Percentiles rank a stretch among this genome's conserved stretches.
Conservation (phyloP, 2,797 vertebrate genomes). For the Eulemur albifrons region DNA sequence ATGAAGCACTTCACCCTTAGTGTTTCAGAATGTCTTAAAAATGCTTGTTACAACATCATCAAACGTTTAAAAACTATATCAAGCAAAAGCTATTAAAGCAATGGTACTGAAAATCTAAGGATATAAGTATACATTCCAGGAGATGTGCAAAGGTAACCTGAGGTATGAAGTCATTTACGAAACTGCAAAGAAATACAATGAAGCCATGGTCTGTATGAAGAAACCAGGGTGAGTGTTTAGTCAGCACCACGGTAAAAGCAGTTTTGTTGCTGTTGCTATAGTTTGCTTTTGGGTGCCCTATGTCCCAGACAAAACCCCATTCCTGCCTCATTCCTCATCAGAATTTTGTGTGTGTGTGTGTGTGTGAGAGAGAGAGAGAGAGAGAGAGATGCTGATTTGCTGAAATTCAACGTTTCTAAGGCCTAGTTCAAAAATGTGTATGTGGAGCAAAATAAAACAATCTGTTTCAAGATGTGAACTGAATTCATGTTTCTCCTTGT, state of each 20-base stretch:
- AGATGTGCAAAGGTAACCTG: not conserved
- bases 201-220: fast-evolving
- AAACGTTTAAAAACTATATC: not conserved
- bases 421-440: not conserved
- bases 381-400: not conserved
- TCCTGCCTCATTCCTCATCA: not conserved
- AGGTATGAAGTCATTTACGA: not conserved
- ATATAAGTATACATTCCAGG: not conserved
- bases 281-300: not conserved
- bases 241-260: not conserved
- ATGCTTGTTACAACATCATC: not conserved
- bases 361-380: not conserved
- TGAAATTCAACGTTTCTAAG: not conserved
- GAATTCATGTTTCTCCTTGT: not conserved
- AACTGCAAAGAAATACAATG: not conserved
- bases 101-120: not conserved
- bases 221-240: not conserved
- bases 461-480: not conserved
- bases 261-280: not conserved
- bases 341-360: not conserved
- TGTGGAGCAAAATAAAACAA: not conserved
- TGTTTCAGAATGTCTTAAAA: not conserved
- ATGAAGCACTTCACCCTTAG: not conserved
- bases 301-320: not conserved
- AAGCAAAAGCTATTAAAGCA: not conserved